A percentile compares a stretch with the other conserved stretches of the same genome.
Evolutionary conservation across 2,888 invertebrate genomes (phyloP).

Genomic region (Pyralis farinalis): DNA sequence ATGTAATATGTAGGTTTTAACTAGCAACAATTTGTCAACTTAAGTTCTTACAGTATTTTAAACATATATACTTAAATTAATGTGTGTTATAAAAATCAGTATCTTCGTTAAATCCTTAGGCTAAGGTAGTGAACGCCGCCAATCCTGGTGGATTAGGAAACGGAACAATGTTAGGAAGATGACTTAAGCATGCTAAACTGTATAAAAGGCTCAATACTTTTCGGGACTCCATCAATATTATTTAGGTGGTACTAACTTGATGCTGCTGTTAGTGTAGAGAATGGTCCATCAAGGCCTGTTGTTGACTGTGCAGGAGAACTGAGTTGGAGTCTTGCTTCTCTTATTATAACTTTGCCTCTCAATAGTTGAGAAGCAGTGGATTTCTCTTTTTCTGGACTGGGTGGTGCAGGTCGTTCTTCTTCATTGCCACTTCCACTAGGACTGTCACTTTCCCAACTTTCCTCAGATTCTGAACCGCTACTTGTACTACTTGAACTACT

Average conservation of each 20-base stretch:
- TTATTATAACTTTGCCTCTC: conserved; percentile 85
- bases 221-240: too few relatives aligned
- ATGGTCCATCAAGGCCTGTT: conserved; percentile 84
- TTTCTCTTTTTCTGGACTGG: conserved; percentile 71
- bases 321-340: conserved; percentile 85
- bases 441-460: conserved; percentile 70
- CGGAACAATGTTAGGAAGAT: too few relatives aligned
- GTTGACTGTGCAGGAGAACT: conserved; percentile 65
- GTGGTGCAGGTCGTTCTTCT: conserved; percentile 55
- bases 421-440: conserved; percentile 60
- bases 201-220: too few relatives aligned
- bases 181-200: too few relatives aligned
- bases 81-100: too few relatives aligned
- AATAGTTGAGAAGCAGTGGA: conserved; percentile 70
- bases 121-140: too few relatives aligned
- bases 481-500: conserved; percentile 69
- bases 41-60: too few relatives aligned
- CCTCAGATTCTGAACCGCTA: conserved; percentile 69
- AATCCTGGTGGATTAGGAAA: too few relatives aligned
- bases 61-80: too few relatives aligned
- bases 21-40: too few relatives aligned
- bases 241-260: conserved; percentile 59
- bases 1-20: too few relatives aligned
- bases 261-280: conserved; percentile 72
- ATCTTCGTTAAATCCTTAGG: too few relatives aligned